These are phyloP conservation scores for Polyergus mexicanus DNA, from an alignment of 1,140 invertebrate species.

Conservation along the genomic window DNA sequence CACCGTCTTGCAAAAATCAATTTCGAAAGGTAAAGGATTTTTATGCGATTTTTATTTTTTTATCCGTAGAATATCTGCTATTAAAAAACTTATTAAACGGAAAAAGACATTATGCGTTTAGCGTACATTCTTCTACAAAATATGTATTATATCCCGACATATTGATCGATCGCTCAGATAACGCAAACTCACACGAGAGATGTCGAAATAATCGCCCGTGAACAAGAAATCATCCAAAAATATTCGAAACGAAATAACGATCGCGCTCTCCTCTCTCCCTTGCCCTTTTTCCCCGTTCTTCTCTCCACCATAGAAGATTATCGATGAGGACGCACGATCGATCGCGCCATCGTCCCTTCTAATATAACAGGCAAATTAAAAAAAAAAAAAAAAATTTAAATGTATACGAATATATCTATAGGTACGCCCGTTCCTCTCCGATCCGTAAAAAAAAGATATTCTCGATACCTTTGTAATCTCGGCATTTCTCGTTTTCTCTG, in stretches of 20 bases:
- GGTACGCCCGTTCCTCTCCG: not conserved
- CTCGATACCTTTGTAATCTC: slow-evolving; percentile 2
- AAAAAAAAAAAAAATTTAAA: slow-evolving; percentile 39
- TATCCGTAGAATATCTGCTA: not conserved
- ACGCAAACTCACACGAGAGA: slow-evolving; percentile 12
- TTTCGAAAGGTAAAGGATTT: slow-evolving; percentile 2
- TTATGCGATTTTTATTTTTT: not conserved
- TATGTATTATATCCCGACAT: slow-evolving; percentile 3
- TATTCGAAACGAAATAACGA: slow-evolving; percentile 42
- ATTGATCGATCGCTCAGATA: slow-evolving; percentile 16
- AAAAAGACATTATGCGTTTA: slow-evolving; percentile 7
- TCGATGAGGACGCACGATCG: slow-evolving; percentile 22
- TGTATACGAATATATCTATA: slow-evolving; percentile 13
- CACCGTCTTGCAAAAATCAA: not conserved
- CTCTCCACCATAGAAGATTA: slow-evolving; percentile 24
- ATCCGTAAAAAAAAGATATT: not conserved
- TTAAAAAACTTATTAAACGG: slow-evolving; percentile 24
- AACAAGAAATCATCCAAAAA: slow-evolving; percentile 26
- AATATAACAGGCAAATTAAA: slow-evolving; percentile 17
- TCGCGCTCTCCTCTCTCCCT: not conserved
- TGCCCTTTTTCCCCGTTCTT: not conserved
- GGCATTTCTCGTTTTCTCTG: not conserved
- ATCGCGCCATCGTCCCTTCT: not conserved
- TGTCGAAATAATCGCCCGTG: slow-evolving; percentile 32
- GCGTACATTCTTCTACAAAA: not conserved